Conservation (phyloP, 2,797 vertebrate species). For the Gadopsis bispinosus region DNA sequence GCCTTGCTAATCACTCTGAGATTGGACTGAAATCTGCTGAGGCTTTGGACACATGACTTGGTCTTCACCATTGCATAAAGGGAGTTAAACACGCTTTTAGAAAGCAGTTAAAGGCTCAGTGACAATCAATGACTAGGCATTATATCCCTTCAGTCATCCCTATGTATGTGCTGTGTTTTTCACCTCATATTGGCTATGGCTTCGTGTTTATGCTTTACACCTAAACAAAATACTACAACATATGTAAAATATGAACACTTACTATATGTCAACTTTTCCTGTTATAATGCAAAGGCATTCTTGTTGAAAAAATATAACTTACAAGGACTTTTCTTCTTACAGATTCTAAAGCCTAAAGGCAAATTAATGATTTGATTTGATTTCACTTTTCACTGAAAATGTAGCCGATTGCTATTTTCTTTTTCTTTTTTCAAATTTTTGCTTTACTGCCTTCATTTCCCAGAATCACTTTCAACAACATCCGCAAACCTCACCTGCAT, state of each 20-base stretch:
- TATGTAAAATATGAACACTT: not conserved
- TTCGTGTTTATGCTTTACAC: not conserved
- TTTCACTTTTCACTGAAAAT: no score
- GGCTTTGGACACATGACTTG: constrained; percentile 84
- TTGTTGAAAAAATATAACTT: not conserved
- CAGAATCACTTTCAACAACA: not conserved
- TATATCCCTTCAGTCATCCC: constrained; percentile 14
- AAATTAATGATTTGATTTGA: not conserved
- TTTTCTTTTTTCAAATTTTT: not conserved
- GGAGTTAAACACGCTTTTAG: constrained; percentile 69
- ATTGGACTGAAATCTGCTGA: constrained; percentile 85
- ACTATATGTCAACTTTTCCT: not conserved
- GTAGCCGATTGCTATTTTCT: no score
- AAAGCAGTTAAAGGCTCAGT: constrained; percentile 40
- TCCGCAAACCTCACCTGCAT: not conserved
- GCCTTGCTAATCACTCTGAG: constrained; percentile 89
- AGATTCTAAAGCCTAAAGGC: not conserved
- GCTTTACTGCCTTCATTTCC: not conserved
- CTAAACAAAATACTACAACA: not conserved
- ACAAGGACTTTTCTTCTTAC: not conserved
- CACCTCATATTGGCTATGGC: not conserved
- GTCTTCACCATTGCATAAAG: constrained; percentile 76
- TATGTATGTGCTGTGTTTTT: not conserved
- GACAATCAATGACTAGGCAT: constrained; percentile 48
- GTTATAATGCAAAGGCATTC: not conserved